Base-by-base conservation (phyloP, 53 echinoderm and acorn worm species). In the Pentamera pediparva region DNA sequence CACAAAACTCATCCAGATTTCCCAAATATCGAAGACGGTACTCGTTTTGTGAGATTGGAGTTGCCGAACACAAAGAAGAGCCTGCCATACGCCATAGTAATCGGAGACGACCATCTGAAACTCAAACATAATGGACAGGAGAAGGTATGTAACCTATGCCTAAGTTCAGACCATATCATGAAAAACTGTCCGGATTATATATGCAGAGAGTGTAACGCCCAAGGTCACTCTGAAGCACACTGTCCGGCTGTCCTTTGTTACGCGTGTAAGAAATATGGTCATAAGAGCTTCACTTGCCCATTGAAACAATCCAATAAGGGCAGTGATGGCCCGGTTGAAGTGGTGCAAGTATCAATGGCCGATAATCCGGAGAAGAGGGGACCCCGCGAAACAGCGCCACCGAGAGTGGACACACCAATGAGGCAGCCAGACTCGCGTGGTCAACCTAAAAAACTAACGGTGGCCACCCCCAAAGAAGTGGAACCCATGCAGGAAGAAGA, bases 141-240 rank as follows among this genome's bases (percentile, higher is more conserved):
- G 27, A 53, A 53, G 15, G 53, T 53, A 1, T 53, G 53, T 17
- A 53, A 53, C 15, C 30, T 60, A 6, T 60, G 61, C 31, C 28
- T 60, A 10, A 60, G 61, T 18, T 25, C 26, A 6, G 61, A 60
- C 6, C 61, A 60, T 31, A 60, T 60, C 5, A 60, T 60, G 61
- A 30, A 32, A 60, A 32, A 60, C 5, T 60, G 61, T 4, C 29
- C 29, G 8, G 11, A 29, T 19, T 60, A 60, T 15, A 60, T 10
- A n/a, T 56, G 56, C 1, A 59, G 30, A 22, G 32, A 59, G 30
- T 59, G 59, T 15, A 13, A 29, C 30, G 13, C 6, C 6, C 59
- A 25, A 31, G 59, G 59, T 59, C 59, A 59, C 28, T 27, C 27
- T 15, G 59, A 25, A 22, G 6, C 5, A 28, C 26, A 59, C 1